These are phyloP conservation scores for Melanotaenia parkinsoni DNA, from an alignment of 2,797 vertebrate species.

Conservation along the genomic window DNA sequence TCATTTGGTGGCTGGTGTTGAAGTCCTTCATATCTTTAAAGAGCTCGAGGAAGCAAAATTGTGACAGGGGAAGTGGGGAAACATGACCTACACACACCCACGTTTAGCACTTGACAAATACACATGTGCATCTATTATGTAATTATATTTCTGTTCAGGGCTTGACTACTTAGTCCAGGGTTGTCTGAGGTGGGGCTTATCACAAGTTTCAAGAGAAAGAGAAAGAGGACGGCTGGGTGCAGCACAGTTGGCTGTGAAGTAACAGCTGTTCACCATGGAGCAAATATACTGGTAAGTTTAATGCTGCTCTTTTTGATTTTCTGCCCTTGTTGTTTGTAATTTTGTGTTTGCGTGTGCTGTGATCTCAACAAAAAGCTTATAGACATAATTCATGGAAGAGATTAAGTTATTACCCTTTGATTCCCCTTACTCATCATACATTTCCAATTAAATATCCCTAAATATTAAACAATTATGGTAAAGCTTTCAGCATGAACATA, in stretches of 20 bases:
- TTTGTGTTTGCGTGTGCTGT: background rate
- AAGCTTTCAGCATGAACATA: background rate
- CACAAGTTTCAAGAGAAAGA: slow-evolving; percentile 18
- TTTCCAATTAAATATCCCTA: background rate
- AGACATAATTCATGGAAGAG: background rate
- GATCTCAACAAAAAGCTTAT: background rate
- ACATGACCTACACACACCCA: background rate
- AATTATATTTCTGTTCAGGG: background rate
- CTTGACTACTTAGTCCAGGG: background rate
- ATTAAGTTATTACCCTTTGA: background rate
- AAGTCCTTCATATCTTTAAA: background rate
- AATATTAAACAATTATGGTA: background rate
- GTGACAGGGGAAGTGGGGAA: background rate
- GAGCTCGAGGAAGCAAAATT: background rate
- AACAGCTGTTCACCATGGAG: background rate
- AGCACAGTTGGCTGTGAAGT: background rate
- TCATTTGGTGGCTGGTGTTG: background rate
- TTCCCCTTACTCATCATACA: background rate
- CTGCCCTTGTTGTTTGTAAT: background rate
- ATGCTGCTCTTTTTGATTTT: background rate
- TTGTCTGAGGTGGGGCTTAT: slow-evolving; percentile 50
- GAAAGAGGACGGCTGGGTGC: background rate
- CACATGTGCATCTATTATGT: slow-evolving; percentile 23
- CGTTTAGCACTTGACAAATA: background rate
- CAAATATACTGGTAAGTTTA: slow-evolving; percentile 43